Evolutionary conservation across 2,888 invertebrate genomes (phyloP).

Genomic region (Eilema caniola): DNA sequence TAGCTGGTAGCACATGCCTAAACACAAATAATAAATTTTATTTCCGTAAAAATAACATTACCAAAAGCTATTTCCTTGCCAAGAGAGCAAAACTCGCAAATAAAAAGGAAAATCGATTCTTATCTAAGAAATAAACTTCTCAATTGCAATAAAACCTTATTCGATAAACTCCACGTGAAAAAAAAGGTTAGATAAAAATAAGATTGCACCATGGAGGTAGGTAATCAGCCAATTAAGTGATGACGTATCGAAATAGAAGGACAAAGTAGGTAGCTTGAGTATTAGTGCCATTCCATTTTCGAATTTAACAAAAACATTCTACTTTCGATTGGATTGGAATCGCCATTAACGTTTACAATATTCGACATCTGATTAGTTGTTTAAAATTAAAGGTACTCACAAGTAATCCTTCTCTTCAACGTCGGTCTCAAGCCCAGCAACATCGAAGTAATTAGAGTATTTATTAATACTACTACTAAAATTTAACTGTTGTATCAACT

Average conservation of each 20-base stretch:
- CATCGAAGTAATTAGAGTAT: constrained; percentile 71
- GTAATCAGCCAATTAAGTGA: constrained; percentile 53
- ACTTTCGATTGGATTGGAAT: constrained; percentile 12
- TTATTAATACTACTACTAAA: constrained; percentile 86
- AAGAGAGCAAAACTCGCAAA: constrained; percentile 6
- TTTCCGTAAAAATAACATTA: background rate
- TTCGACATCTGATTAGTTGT: constrained; percentile 1
- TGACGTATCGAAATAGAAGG: constrained; percentile 54
- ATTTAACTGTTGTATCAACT: constrained; percentile 85
- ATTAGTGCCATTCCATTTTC: constrained; percentile 25
- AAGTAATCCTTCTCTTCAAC: constrained; percentile 67
- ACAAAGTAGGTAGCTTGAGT: constrained; percentile 40
- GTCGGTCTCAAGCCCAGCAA: constrained; percentile 64
- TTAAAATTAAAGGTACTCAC: constrained; percentile 62
- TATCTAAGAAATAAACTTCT: constrained; percentile 12
- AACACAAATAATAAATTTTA: background rate
- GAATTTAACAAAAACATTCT: constrained; percentile 13
- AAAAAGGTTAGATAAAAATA: constrained; percentile 43
- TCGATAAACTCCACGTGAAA: constrained; percentile 31
- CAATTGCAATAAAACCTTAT: constrained; percentile 9
- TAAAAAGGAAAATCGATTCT: background rate
- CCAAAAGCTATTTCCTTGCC: background rate
- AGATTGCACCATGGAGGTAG: constrained; percentile 52
- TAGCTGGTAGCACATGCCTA: background rate
- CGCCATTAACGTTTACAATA: constrained; percentile 23